Evolutionary conservation across 2,888 invertebrate species (phyloP).

Genomic region (Orthosia gracilis): DNA sequence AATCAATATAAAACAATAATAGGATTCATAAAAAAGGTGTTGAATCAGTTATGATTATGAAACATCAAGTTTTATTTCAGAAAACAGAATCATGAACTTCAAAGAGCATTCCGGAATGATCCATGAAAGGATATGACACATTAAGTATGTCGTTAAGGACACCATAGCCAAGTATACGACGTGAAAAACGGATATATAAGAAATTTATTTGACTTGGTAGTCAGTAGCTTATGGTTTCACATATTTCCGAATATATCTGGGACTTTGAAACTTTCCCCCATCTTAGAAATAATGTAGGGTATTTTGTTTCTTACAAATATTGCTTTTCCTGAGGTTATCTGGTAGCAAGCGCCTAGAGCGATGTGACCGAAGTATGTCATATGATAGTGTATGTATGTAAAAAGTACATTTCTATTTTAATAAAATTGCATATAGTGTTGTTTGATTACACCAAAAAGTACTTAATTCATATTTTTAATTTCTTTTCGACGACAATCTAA

Average conservation of each 20-base stretch:
- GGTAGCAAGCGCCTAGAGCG: neutral
- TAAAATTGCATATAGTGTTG: neutral
- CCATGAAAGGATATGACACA: slow-evolving; percentile 40
- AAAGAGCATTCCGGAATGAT: slow-evolving; percentile 24
- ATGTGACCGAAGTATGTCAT: neutral
- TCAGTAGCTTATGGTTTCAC: slow-evolving; percentile 15
- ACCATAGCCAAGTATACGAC: slow-evolving; percentile 36
- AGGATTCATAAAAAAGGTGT: neutral
- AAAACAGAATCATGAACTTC: slow-evolving; percentile 43
- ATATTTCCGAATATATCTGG: slow-evolving; percentile 11
- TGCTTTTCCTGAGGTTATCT: neutral
- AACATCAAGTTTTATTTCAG: slow-evolving; percentile 7
- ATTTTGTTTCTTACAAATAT: slow-evolving; percentile 1
- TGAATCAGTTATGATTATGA: neutral
- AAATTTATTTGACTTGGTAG: slow-evolving; percentile 37
- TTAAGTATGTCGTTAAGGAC: slow-evolving; percentile 48
- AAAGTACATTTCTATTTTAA: slow-evolving; percentile 8
- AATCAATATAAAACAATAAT: neutral
- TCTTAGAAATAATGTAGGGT: slow-evolving; percentile 15
- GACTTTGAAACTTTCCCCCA: neutral
- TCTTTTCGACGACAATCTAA: neutral
- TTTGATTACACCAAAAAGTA: neutral
- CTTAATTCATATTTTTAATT: neutral
- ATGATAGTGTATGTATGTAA: too few species aligned
- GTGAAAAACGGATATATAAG: slow-evolving; percentile 39